Percentiles rank a stretch among this genome's conserved stretches.
phyloP scores from a whole-genome alignment of 2,888 invertebrate species.

The Mamestra brassicae region DNA sequence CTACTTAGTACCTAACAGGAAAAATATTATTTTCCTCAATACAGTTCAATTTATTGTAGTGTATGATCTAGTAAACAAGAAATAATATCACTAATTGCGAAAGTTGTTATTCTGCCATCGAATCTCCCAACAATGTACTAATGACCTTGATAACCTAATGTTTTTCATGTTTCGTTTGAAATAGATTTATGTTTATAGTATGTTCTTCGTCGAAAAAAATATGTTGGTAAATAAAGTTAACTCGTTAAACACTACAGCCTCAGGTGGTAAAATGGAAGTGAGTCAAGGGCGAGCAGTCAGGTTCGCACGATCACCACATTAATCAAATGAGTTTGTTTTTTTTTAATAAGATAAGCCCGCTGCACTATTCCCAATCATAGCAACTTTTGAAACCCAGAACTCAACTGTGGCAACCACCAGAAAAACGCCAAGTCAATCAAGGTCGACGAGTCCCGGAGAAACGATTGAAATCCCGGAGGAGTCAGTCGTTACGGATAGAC shows the following conservation, averaged over 20 bases:
- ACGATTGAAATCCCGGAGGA: too few relatives aligned
- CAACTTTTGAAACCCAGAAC: too few relatives aligned
- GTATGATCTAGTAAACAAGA: conserved; percentile 4
- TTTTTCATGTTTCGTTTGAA: neutral
- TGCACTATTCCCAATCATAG: too few relatives aligned
- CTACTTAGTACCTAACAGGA: conserved; percentile 1
- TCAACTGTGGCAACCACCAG: too few relatives aligned
- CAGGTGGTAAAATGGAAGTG: conserved; percentile 26
- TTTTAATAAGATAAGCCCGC: too few relatives aligned
- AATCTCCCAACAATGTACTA: neutral
- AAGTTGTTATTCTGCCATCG: neutral
- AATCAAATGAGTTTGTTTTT: neutral
- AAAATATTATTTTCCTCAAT: conserved; percentile 19
- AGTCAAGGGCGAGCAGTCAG: conserved; percentile 37
- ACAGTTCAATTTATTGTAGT: neutral
- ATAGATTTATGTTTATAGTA: neutral
- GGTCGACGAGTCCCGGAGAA: too few relatives aligned
- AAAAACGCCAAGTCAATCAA: too few relatives aligned
- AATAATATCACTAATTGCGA: neutral
- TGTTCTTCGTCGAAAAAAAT: neutral
- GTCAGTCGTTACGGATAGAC: too few relatives aligned
- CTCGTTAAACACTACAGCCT: neutral
- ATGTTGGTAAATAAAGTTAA: neutral
- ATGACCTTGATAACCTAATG: too few relatives aligned
- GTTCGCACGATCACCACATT: conserved; percentile 13